Base-by-base conservation (phyloP, 2,797 vertebrate species). In the Coreius guichenoti region DNA sequence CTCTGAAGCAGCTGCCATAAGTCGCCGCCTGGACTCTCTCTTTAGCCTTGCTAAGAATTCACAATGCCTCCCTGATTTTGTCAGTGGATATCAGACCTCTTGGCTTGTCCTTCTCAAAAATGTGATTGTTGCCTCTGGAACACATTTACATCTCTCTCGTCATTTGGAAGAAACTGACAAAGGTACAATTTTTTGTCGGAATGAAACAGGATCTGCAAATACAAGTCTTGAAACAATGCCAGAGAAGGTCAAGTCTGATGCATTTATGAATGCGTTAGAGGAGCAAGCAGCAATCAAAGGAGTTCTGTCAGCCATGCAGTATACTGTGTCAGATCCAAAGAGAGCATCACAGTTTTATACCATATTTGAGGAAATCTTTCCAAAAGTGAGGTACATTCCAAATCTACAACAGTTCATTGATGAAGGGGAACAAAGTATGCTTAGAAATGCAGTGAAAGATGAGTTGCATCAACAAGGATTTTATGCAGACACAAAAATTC, bases 291-390 rank as follows among this genome's bases (percentile, higher is more conserved):
- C 96, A 29, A 88, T 96, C 61, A 95, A 89, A 83, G 95, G 95
- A 0, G 82, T 97, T 86, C 78, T 91, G 23, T 91, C 74, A 19
- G 94, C 95, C 0, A 77, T 96, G 1, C 80, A 91, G 43, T 91
- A 92, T 3, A 17, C 88, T 43, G 68, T 93, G 31, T 85, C 88
- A 1, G 90, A 93, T 47, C 80, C 90, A 6, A 86, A 89, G 14
- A 94, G 90, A 78, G 89, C 90, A 4, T 90, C 84, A 26, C 87
- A 92, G 29, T 95, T 96, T 68, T 84, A 33, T 26, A 85, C 63
- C 16, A 89, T 97, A 87, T 94, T 97, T 33, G 92, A 91, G 51
- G 93, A 95, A 19, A 80, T 92, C 12, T 98, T 98, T 68, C 96
- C 95, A 19, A 85, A 87, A 0, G 91, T 74, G 2, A 85, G 43